Base-by-base conservation (phyloP, 1,140 invertebrate species). In the Chelonus insularis region DNA sequence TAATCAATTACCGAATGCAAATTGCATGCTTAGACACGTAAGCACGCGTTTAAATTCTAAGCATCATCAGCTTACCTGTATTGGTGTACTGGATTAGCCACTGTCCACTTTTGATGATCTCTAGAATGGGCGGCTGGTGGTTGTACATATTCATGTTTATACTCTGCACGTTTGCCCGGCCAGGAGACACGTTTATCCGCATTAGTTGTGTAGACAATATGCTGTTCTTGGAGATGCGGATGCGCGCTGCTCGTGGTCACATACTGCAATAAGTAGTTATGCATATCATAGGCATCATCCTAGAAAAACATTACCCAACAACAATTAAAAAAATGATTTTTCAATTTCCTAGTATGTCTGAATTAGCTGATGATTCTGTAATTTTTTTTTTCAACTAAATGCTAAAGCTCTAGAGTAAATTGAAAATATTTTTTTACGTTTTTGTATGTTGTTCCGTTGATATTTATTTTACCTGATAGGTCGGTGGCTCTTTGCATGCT, bases 81-180 rank as follows among this genome's bases (percentile, higher is more conserved):
- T 66, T 85, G 85, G 69, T 86, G 84, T 45, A 84, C 77, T 34
- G 82, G 80, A 64, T 85, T 84, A 8, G 84, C 76, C 57, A 86
- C 84, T 18, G 84, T 79, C 69, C 84, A 83, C 65, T 84, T 85
- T 37, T 82, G 78, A 57, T 80, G 78, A 16, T 82, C 80, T 65
- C 80, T 83, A 7, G 85, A 83, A 69, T 88, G 87, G 20, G 87
- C 87, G 43, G 84, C 85, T 32, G 86, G 87, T 47, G 86, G 87
- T 71, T 87, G 86, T 25, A 86, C 80, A 65, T 87, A 87, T 23
- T 86, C 86, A 60, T 84, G 82, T 32, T 84, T 83, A 57, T 79
- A 82, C 5, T 84, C 78, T 3, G 82, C 69, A 47, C 84, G 77
- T 64, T 84, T 84, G 36, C 74, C 81, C 18, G 85, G 83, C 83